Evolutionary conservation across 2,797 vertebrate species (phyloP).

Genomic region (Pangasius djambal): DNA sequence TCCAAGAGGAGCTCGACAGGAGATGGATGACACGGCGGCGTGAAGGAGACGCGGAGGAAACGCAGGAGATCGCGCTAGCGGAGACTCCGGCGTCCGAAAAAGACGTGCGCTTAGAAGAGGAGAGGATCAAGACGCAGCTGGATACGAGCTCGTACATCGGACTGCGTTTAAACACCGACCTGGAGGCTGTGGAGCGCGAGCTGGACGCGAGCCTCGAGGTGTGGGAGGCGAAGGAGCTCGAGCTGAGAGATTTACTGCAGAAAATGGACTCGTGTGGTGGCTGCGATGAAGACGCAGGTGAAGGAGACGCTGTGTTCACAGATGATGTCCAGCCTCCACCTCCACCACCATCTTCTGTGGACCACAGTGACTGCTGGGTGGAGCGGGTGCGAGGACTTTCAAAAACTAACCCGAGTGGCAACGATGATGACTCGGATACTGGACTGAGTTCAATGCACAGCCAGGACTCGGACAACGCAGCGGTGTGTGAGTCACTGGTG

Average conservation of each 20-base stretch:
- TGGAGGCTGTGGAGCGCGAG: conserved; percentile 82
- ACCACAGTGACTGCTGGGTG: conserved; percentile 76
- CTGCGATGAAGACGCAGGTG: conserved; percentile 24
- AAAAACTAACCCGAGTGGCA: conserved; percentile 75
- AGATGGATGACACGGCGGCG: conserved; percentile 89
- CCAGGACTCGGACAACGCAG: conserved; percentile 92
- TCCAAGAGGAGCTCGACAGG: conserved; percentile 92
- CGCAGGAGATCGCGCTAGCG: conserved; percentile 56
- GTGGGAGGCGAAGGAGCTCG: conserved; percentile 83
- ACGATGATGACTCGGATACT: conserved; percentile 97
- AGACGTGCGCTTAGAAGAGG: conserved; percentile 82
- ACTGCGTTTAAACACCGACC: conserved; percentile 87
- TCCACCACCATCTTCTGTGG: conserved; percentile 47
- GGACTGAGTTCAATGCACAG: conserved; percentile 98
- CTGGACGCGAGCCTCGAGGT: conserved; percentile 83
- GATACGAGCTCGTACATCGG: conserved; percentile 94
- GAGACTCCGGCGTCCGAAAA: conserved; percentile 42
- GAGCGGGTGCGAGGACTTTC: conserved; percentile 79
- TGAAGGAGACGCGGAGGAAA: conserved; percentile 72
- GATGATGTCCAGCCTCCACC: conserved; percentile 46
- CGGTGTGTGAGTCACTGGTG: conserved; percentile 91
- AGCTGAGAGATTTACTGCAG: conserved; percentile 84
- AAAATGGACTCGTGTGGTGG: conserved; percentile 76
- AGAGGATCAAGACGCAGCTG: conserved; percentile 88
- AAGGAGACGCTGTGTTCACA: conserved; percentile 42